Evolutionary conservation across 2,113 vertebrate species (phyloP).

Genomic region (Microtus pennsylvanicus): DNA sequence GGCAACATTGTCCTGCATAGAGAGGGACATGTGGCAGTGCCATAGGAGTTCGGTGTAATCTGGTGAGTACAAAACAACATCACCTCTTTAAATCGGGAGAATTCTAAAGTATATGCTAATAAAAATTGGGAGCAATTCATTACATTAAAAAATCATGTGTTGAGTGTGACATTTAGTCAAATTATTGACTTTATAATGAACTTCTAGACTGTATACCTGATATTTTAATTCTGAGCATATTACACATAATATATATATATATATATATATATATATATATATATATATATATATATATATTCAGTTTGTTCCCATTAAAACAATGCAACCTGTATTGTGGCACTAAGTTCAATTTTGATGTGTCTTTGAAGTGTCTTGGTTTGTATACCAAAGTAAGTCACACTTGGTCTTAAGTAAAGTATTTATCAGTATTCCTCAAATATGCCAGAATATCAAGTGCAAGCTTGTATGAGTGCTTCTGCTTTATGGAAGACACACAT

Average conservation of each 20-base stretch:
- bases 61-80: conserved; percentile 34
- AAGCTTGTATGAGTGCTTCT: background rate
- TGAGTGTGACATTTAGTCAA: background rate
- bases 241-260: background rate
- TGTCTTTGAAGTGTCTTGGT: background rate
- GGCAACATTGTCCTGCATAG: background rate
- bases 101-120: conserved; percentile 45
- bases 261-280: background rate
- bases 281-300: background rate
- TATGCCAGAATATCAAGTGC: background rate
- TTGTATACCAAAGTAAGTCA: background rate
- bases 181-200: background rate
- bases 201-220: background rate
- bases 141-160: background rate
- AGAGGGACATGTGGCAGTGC: background rate
- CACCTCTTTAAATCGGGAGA: conserved; percentile 14
- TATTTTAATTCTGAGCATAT: conserved; percentile 24
- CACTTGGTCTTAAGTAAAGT: background rate
- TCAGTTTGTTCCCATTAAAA: background rate
- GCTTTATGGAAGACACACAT: background rate
- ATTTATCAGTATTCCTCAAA: conserved; percentile 16
- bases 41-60: background rate
- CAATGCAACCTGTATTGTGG: background rate
- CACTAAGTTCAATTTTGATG: conserved; percentile 48
- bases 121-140: background rate